Evolutionary conservation across 1,140 invertebrate species (phyloP).

Genomic region (Drosophila nannoptera): DNA sequence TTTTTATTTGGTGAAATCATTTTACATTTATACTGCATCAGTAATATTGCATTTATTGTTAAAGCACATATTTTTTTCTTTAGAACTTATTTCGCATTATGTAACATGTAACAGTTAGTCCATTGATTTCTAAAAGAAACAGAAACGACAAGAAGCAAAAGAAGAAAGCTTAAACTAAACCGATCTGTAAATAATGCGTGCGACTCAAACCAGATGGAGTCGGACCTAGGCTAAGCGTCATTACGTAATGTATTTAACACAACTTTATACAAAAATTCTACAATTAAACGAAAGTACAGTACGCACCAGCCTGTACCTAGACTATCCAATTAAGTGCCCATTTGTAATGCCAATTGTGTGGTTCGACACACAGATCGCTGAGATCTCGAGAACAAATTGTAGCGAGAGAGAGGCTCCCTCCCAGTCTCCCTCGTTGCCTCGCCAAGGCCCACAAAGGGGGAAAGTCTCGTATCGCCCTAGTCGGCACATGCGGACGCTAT

Average conservation of each 20-base stretch:
- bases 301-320: conserved; percentile 11
- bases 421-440: too few species aligned
- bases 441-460: too few species aligned
- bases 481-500: conserved; percentile 84
- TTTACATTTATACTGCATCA: conserved; percentile 33
- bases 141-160: conserved; percentile 28
- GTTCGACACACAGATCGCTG: too few species aligned
- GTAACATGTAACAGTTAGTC: conserved; percentile 28
- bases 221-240: conserved; percentile 27
- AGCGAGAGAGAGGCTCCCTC: too few species aligned
- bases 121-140: conserved; percentile 65
- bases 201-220: conserved; percentile 16
- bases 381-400: not conserved
- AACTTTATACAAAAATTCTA: conserved; percentile 32
- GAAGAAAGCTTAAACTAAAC: not conserved
- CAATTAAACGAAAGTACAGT: conserved; percentile 39
- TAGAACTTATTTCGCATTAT: conserved; percentile 35
- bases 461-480: conserved; percentile 83
- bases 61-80: conserved; percentile 11
- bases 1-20: conserved; percentile 12
- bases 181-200: conserved; percentile 57
- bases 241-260: conserved; percentile 34
- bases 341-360: not conserved
- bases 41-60: conserved; percentile 59
- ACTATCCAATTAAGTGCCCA: not conserved